Conservation (phyloP, 2,888 invertebrate species). For the Gastrophysa polygoni region DNA sequence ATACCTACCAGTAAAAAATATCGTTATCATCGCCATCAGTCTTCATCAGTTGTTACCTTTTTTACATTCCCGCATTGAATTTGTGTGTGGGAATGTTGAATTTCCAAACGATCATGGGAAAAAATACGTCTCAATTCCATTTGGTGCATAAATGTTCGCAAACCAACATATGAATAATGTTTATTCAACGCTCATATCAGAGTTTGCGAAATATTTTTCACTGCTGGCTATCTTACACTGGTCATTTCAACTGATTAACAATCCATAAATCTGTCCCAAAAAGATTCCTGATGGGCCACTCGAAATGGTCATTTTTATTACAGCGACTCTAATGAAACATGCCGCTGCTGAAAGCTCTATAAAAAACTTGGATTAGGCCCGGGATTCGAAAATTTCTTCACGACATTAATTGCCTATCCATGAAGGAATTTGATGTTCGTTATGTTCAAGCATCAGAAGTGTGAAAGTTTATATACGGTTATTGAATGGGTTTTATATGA, state of each 20-base stretch:
- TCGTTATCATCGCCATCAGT: too few relatives aligned
- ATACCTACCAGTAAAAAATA: too few relatives aligned
- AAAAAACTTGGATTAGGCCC: not conserved
- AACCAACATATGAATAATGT: too few relatives aligned
- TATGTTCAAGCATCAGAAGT: not conserved
- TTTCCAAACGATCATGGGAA: too few relatives aligned
- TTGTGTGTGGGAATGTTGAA: too few relatives aligned
- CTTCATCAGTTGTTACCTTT: too few relatives aligned
- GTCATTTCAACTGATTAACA: not conserved
- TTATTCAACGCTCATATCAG: too few relatives aligned
- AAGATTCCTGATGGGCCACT: not conserved
- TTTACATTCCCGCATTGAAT: too few relatives aligned
- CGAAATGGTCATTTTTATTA: not conserved
- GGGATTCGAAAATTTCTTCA: not conserved
- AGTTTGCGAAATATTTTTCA: too few relatives aligned
- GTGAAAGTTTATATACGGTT: not conserved
- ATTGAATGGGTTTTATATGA: not conserved
- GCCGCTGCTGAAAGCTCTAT: not conserved
- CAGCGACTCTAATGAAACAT: not conserved
- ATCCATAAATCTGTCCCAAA: not conserved
- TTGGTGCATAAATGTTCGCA: too few relatives aligned
- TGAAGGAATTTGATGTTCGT: not conserved
- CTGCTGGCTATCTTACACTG: too few relatives aligned
- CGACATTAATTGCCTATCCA: not conserved
- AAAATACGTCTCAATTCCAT: too few relatives aligned